Evolutionary conservation across 2,888 invertebrate genomes (phyloP), one percentile per base, ranked within the genome.

Genomic region (Dasypogon diadema): DNA sequence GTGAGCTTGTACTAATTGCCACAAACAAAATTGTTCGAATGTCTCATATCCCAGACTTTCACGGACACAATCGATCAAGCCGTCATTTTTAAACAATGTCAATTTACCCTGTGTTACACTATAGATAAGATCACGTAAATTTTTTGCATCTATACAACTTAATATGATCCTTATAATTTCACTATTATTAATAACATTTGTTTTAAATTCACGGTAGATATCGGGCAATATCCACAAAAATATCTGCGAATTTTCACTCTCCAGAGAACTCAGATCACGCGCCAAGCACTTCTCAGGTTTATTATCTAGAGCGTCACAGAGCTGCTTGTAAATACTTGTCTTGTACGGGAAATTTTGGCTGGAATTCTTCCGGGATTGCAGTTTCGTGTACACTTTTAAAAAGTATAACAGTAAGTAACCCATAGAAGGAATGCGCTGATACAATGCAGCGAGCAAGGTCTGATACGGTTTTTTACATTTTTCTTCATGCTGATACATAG

Each of bases 21-120:
- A 99, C 56, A 99, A 90, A 85, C 97, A 98, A 84, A 95, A 93
- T 86, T 99, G 99, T 85, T 99, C 98, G 81, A 97, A 95, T 1
- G 98, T 97, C 87, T 99, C 98, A 96, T 98, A 99, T 75, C 91
- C 90, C 75, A 99, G 88, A 82, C 96, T 98, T 54, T 93, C 92
- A 77, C 92, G 93, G 80, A 95, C 86, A 85, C 95, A 89, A 51
- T 91, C 88, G 76, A 91, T 90, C 55, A 95, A 89, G 75, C 92
- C 92, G 80, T 95, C 94, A 48, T 89, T 90, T 83, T 93, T 93
- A 80, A 95, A 92, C 91, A 95, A 93, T 82, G 91, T 91, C 77
- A 95, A 86, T 82, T 93, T 94, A 73, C 96, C 96, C 87, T 97
- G 96, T 81, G 97, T 89, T 79, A 98, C 94, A 83, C 94, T 91